phyloP scores from a whole-genome alignment of 1,140 invertebrate species.

The Bursaphelenchus mucronatus region DNA sequence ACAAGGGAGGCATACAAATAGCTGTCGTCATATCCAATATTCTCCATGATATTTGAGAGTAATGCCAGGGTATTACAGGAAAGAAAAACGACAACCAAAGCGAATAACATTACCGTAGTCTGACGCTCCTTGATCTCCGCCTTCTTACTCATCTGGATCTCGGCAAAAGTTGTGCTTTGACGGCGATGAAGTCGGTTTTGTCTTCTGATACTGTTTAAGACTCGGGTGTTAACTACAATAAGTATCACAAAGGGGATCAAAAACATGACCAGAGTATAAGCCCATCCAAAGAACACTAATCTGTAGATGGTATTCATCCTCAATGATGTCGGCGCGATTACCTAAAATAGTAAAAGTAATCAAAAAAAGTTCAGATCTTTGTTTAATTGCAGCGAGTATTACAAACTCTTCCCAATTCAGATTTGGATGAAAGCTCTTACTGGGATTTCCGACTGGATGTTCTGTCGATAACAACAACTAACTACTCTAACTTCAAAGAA shows the following conservation, averaged over 20 bases:
- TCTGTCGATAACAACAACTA: constrained; percentile 28
- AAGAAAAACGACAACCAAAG: constrained; percentile 49
- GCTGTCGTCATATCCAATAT: constrained; percentile 36
- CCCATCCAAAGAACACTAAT: constrained; percentile 49
- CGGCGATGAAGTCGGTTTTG: constrained; percentile 13
- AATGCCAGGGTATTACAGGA: constrained; percentile 51
- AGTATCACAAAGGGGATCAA: constrained; percentile 40
- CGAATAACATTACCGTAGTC: constrained; percentile 49
- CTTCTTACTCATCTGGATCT: constrained; percentile 14
- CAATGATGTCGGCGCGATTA: constrained; percentile 33
- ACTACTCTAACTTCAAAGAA: constrained; percentile 45
- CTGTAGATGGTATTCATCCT: constrained; percentile 40
- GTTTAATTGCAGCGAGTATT: constrained; percentile 16
- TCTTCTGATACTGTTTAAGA: constrained; percentile 43
- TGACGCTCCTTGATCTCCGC: constrained; percentile 43
- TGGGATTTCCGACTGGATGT: constrained; percentile 27
- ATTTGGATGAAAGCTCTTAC: constrained; percentile 7
- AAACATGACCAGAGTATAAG: constrained; percentile 47
- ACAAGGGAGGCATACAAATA: constrained; percentile 50
- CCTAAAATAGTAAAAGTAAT: constrained; percentile 24
- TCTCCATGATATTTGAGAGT: constrained; percentile 58
- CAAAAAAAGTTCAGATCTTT: no score
- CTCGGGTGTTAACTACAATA: constrained; percentile 45
- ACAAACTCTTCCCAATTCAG: constrained; percentile 1
- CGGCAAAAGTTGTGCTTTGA: constrained; percentile 14